Evolutionary conservation across 2,113 vertebrate genomes (phyloP).

Genomic region (Ptilonorhynchus violaceus): DNA sequence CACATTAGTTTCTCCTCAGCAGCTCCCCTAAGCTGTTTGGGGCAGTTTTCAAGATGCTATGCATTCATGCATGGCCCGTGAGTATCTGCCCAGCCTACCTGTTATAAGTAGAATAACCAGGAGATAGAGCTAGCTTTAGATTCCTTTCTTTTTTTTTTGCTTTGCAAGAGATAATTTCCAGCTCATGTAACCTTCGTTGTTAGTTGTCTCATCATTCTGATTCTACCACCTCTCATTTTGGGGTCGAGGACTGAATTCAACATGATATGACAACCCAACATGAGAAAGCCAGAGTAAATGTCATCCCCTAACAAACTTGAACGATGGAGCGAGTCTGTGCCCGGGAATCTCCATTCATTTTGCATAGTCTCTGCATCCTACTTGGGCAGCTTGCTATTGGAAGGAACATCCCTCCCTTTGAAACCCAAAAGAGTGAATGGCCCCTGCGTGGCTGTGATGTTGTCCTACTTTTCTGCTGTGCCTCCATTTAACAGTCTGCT

Average conservation of each 20-base stretch:
- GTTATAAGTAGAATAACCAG: background rate
- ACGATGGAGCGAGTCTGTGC: background rate
- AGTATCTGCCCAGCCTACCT: background rate
- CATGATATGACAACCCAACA: background rate
- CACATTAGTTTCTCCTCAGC: background rate
- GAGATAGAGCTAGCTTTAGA: background rate
- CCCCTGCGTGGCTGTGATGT: background rate
- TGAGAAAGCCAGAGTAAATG: background rate
- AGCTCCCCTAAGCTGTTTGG: background rate
- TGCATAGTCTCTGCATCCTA: background rate
- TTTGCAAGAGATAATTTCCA: background rate
- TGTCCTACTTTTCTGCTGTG: conserved; percentile 22
- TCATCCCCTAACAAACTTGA: background rate
- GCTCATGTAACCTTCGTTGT: background rate
- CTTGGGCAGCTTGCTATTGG: background rate
- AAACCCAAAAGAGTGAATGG: background rate
- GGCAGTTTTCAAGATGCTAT: background rate
- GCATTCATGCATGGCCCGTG: background rate
- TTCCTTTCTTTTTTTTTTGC: background rate
- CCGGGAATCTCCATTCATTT: conserved; percentile 8
- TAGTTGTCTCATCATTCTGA: background rate
- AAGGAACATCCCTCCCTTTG: background rate
- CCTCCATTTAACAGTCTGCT: conserved; percentile 35
- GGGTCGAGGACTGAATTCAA: background rate
- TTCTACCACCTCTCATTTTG: conserved; percentile 12